Conservation (phyloP, 2,888 invertebrate species). For the Eubasilissa splendida region DNA sequence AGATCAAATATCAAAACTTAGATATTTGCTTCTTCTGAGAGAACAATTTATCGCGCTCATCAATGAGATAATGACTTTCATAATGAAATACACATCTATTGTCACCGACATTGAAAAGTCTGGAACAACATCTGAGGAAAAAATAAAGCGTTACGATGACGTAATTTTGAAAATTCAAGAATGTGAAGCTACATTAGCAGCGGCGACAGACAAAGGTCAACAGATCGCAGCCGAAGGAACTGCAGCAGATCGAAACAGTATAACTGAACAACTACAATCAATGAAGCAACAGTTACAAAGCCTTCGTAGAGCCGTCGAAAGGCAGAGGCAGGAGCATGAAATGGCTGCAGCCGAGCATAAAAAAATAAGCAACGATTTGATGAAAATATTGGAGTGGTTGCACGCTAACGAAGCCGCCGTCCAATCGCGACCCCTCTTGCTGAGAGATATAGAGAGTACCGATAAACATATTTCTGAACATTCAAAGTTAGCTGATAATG, state of each 20-base stretch:
- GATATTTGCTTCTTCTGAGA: constrained; percentile 83
- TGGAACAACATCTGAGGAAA: constrained; percentile 86
- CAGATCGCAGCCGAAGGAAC: constrained; percentile 94
- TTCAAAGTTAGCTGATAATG: constrained; percentile 77
- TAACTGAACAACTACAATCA: constrained; percentile 90
- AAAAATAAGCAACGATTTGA: constrained; percentile 87
- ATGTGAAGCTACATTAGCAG: constrained; percentile 89
- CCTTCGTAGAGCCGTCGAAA: constrained; percentile 86
- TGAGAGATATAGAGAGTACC: constrained; percentile 84
- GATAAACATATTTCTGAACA: constrained; percentile 87
- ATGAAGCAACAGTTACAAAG: constrained; percentile 88
- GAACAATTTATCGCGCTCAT: constrained; percentile 92
- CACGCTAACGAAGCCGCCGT: constrained; percentile 87
- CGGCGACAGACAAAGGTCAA: constrained; percentile 93
- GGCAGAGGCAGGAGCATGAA: constrained; percentile 90
- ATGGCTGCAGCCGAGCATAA: constrained; percentile 90
- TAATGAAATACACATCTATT: constrained; percentile 88
- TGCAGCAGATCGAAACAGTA: constrained; percentile 87
- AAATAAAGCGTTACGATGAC: constrained; percentile 90
- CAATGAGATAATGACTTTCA: constrained; percentile 90
- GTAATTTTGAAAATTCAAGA: constrained; percentile 90
- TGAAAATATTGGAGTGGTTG: constrained; percentile 86
- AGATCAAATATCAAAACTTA: constrained; percentile 86
- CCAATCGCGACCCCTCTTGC: constrained; percentile 86
- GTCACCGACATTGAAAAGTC: constrained; percentile 89